Base-by-base conservation (phyloP, 2,113 vertebrate genomes). In the Recurvirostra avosetta region DNA sequence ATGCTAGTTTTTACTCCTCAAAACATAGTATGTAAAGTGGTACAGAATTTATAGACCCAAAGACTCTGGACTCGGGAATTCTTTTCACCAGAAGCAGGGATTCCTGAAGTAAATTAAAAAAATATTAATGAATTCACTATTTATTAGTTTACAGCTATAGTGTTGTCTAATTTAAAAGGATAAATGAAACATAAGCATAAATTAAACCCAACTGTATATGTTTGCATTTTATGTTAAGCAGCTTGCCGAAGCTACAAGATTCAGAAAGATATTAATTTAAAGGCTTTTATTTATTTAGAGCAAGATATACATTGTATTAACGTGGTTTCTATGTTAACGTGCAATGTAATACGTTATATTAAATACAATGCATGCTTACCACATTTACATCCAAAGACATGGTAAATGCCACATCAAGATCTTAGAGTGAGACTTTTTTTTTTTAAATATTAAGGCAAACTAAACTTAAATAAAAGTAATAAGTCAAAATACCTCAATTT, bases 71-170 rank as follows among this genome's bases (percentile, higher is more conserved):
- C 79, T 84, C 19, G 9, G 36, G 8, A 88, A 18, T 22, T 47
- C n/a, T 96, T 94, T 80, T 30, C 86, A 59, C 63, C 45, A 70
- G 88, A 94, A 97, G 65, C 29, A 83, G 40, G 79, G 17, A 90
- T 88, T 96, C 49, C 73, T 85, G 63, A 67, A 94, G 34, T 15
- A 77, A 95, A 73, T 77, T 63, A 8, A 19, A 83, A 87, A 81
- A 25, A 73, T 59, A 58, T 34, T 62, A 63, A 73, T 36, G 17
- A 79, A 89, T 40, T 38, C 23, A 50, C 5, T 61, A 34, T 41
- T 38, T 4, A 8, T 63, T 76, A 43, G 29, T 70, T 62, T 73
- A 65, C 49, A 94, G 68, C 52, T 83, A 62, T 12, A 66, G 29
- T 36, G 23, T n/a, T 72, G 34, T 92, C 32, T 88, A 36, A 61